Evolutionary conservation across 2,888 invertebrate genomes (phyloP), one percentile per base, ranked within the genome.

Genomic region (Ichneumoninae sp.): DNA sequence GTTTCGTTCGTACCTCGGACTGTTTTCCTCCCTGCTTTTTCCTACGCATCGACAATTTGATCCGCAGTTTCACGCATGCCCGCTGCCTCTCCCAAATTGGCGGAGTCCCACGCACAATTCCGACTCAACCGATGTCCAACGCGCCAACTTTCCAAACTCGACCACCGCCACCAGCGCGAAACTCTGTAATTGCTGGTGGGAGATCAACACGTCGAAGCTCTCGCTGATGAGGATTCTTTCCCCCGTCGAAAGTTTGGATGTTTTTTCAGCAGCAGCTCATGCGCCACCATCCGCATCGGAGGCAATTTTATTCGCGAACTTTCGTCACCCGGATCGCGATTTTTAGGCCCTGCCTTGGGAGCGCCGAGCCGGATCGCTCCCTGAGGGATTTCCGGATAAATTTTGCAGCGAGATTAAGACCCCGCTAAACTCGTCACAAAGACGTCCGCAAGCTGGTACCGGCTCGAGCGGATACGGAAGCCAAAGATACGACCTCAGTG

Each of bases 131-230:
- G 1, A 1, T 62, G 30, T 62, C 26, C 16, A 30, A 16, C 62
- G 16, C 33, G 57, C 8, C 33, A 30, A 62, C 62, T 16, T 62
- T 33, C 52, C 62, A 33, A 30, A 30, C 30, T 33, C 30, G n/a
- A 33, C 62, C 33, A n/a, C 62, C 16, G 44, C 30, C 6, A 62
- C 4, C 30, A 13, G 19, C 66, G 47, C 30, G 30, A 74, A 74
- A 62, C 74, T 62, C 33, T 72, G 44, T 62, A 74, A 74, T 74
- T 74, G 47, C 74, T 19, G 19, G n/a, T 26, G 10, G 19, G 33
- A 44, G 54, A n/a, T 66, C 50, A 65, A 36, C 54, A 22, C 36
- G 22, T 16, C 66, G 76, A 7, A 36, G 52, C 52, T 50, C 47
- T 62, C 62, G 47, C 47, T 30, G 19, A 62, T 62, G 40, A 26